A percentile compares a stretch with the other conserved stretches of the same genome.
phyloP scores from a whole-genome alignment of 2,797 vertebrate species.

The Melanotaenia pygmaea region DNA sequence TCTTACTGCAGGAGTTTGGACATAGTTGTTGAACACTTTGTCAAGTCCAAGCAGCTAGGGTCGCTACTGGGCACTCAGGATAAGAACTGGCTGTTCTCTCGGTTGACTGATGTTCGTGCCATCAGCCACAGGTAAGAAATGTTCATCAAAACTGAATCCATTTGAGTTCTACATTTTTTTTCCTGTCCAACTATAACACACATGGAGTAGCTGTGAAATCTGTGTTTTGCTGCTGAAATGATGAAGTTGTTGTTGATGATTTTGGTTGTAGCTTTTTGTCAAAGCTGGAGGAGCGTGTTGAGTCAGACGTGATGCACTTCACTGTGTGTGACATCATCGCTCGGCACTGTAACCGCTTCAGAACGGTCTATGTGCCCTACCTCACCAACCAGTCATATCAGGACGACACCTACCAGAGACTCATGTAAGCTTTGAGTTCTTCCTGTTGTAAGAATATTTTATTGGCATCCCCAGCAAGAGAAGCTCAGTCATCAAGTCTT shows the following conservation, averaged over 20 bases:
- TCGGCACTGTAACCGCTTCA: slow-evolving; percentile 88
- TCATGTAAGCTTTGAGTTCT: slow-evolving; percentile 86
- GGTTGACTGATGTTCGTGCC: slow-evolving; percentile 89
- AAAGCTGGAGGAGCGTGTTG: slow-evolving; percentile 94
- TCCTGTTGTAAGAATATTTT: not conserved
- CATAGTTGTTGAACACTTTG: slow-evolving; percentile 94
- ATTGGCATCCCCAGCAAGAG: not conserved
- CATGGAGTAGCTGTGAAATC: not conserved
- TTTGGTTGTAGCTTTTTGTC: slow-evolving; percentile 88
- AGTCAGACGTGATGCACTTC: slow-evolving; percentile 89
- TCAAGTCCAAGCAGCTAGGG: slow-evolving; percentile 86
- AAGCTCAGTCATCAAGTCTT: not conserved
- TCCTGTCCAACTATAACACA: not conserved
- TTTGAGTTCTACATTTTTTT: not conserved
- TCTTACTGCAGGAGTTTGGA: slow-evolving; percentile 95
- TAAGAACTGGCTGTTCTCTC: slow-evolving; percentile 96
- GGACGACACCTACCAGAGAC: slow-evolving; percentile 92
- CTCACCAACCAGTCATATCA: slow-evolving; percentile 99
- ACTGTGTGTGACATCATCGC: slow-evolving; percentile 92
- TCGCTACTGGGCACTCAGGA: slow-evolving; percentile 88
- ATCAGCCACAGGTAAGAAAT: slow-evolving; percentile 89
- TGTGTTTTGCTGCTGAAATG: not conserved
- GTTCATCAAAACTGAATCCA: not conserved
- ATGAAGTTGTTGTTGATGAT: not conserved
- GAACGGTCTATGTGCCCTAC: slow-evolving; percentile 93